phyloP scores from a whole-genome alignment of 2,888 invertebrate species.

The Strigamia maritima region DNA sequence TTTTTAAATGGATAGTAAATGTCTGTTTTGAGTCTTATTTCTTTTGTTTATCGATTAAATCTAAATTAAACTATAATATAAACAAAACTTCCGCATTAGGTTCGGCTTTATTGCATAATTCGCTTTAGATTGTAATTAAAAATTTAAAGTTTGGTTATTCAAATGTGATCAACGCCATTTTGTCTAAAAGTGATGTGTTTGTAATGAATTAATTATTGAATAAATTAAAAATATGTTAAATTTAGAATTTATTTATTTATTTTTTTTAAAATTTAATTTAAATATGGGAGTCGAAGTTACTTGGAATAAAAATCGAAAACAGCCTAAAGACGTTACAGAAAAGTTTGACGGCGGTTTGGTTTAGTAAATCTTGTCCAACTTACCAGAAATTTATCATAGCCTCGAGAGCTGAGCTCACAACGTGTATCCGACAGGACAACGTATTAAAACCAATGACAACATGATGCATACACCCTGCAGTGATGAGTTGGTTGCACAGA shows the following conservation, averaged over 20 bases:
- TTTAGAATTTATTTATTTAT: background rate
- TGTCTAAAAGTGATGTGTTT: background rate
- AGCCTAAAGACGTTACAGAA: background rate
- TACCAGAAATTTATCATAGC: background rate
- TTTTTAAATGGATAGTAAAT: background rate
- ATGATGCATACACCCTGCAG: constrained; percentile 28
- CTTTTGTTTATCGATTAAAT: background rate
- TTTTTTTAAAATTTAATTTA: background rate
- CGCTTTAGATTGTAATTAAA: background rate
- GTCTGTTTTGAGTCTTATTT: background rate
- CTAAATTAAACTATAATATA: background rate
- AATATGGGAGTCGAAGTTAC: background rate
- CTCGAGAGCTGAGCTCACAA: background rate
- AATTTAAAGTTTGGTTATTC: background rate
- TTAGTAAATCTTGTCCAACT: constrained; percentile 16
- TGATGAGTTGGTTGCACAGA: constrained; percentile 29
- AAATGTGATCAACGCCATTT: background rate
- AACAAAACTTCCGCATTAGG: background rate
- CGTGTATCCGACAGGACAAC: constrained; percentile 26
- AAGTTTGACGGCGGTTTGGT: background rate
- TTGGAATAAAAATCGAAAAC: background rate
- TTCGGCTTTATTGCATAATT: background rate
- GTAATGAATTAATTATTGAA: background rate
- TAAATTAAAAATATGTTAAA: background rate
- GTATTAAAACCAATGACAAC: constrained; percentile 34